Percentiles rank a stretch among this genome's conserved stretches.
phyloP scores from a whole-genome alignment of 64 coral and sea anemone genomes.

The Orbicella faveolata region DNA sequence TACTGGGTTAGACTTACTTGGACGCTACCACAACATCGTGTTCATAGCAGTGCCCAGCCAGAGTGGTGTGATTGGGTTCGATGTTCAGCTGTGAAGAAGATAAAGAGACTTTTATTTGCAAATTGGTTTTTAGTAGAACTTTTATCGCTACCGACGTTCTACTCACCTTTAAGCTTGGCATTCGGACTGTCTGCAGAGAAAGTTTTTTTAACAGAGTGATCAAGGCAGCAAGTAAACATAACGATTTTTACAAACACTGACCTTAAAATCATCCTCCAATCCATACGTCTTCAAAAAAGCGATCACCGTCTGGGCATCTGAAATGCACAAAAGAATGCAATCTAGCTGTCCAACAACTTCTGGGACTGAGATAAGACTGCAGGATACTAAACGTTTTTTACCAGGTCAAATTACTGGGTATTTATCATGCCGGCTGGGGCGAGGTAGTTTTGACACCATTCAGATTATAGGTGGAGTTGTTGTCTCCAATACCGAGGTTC shows the following conservation, averaged over 20 bases:
- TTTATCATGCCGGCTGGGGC: too few species aligned
- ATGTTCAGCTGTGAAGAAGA: slow-evolving; percentile 66
- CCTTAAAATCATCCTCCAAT: slow-evolving; percentile 84
- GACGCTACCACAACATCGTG: slow-evolving; percentile 85
- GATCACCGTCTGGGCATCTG: slow-evolving; percentile 92
- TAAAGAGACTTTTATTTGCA: not conserved
- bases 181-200: not conserved
- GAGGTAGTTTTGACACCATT: too few species aligned
- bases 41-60: slow-evolving; percentile 86
- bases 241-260: not conserved
- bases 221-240: not conserved
- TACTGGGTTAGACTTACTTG: slow-evolving; percentile 55
- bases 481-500: too few species aligned
- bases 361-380: too few species aligned
- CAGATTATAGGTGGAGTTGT: too few species aligned
- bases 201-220: not conserved
- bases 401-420: too few species aligned
- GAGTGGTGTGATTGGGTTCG: slow-evolving; percentile 89
- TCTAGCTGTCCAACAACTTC: too few species aligned
- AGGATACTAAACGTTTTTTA: too few species aligned
- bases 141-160: too few species aligned
- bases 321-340: slow-evolving; percentile 17
- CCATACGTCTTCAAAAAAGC: slow-evolving; percentile 87
- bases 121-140: too few species aligned
- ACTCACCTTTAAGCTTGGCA: too few species aligned